A percentile compares a stretch with the other conserved stretches of the same genome.
phyloP scores from a whole-genome alignment of 2,888 invertebrate species.

The Oscheius myriophilus region DNA sequence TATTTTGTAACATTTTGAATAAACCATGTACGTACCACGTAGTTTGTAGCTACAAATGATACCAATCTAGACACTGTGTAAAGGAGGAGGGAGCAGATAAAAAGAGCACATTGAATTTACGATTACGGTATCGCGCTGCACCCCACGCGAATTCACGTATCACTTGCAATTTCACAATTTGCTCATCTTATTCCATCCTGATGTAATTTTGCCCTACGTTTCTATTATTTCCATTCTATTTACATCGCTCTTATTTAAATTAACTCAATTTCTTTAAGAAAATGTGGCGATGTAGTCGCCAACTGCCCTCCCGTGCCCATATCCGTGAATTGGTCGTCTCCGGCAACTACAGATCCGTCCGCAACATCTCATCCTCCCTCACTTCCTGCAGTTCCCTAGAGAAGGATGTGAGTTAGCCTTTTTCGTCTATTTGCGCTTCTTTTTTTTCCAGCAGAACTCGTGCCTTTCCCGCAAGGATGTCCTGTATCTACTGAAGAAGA shows the following conservation, averaged over 20 bases:
- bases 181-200: no score
- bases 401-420: conserved; percentile 4
- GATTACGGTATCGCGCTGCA: no score
- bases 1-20: no score
- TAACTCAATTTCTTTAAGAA: not conserved
- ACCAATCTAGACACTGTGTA: no score
- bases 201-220: no score
- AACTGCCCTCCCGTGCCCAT: conserved; percentile 9
- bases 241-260: not conserved
- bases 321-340: conserved; percentile 13
- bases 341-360: conserved; percentile 8
- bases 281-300: conserved; percentile 28
- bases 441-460: conserved; percentile 20
- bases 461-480: conserved; percentile 44
- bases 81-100: no score
- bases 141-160: no score
- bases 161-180: no score
- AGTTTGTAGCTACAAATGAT: no score
- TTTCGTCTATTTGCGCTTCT: not conserved
- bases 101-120: no score
- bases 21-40: no score
- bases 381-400: conserved; percentile 20
- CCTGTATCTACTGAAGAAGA: conserved; percentile 42
- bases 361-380: conserved; percentile 16
- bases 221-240: no score